Conservation (phyloP, 2,113 vertebrate genomes). For the Calyptomena viridis region DNA sequence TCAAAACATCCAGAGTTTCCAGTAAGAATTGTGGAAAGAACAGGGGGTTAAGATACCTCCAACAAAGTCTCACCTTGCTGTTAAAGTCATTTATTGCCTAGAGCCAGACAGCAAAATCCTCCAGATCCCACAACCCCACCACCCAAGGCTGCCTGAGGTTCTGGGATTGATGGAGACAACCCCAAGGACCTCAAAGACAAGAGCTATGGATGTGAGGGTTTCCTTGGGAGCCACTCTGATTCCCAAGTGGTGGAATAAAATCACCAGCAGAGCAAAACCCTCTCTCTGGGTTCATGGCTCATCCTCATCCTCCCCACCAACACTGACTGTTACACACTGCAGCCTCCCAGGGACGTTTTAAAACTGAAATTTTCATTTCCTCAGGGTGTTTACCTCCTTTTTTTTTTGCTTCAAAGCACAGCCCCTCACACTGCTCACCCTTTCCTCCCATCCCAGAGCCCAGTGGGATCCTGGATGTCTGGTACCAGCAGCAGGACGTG, state of each 20-base stretch:
- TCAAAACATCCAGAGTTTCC: neutral
- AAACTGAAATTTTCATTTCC: fast-evolving
- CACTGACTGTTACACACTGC: fast-evolving
- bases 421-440: neutral
- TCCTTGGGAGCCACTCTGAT: fast-evolving
- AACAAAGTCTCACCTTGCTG: neutral
- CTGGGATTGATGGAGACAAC: neutral
- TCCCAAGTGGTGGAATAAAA: fast-evolving
- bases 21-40: neutral
- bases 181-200: neutral
- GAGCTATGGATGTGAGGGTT: neutral
- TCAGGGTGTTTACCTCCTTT: neutral
- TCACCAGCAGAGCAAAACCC: neutral
- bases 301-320: neutral
- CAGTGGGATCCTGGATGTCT: slow-evolving; percentile 45
- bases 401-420: no score
- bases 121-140: fast-evolving
- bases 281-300: fast-evolving
- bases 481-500: slow-evolving; percentile 59
- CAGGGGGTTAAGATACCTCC: fast-evolving
- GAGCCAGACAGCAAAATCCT: neutral
- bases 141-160: fast-evolving
- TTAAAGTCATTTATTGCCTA: neutral
- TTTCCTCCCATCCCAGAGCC: slow-evolving; percentile 51
- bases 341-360: fast-evolving